phyloP scores from a whole-genome alignment of 1,140 invertebrate species.

The Cryptotermes secundus region DNA sequence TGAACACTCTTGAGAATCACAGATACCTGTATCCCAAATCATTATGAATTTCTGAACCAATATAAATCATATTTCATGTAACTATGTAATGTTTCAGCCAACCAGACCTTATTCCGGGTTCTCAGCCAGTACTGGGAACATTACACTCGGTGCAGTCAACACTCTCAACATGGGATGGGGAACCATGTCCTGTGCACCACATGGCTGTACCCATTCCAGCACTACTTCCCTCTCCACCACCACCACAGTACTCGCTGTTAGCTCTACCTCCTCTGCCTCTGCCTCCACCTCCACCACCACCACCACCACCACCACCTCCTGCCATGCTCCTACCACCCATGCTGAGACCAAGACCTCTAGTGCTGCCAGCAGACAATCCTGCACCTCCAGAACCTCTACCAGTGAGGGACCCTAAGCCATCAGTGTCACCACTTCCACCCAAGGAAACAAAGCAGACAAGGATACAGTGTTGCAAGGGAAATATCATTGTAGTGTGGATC shows the following conservation, averaged over 20 bases:
- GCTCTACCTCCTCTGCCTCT: background rate
- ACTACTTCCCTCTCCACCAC: slow-evolving; percentile 3
- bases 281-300: background rate
- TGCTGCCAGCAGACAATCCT: slow-evolving; percentile 24
- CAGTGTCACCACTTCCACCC: slow-evolving; percentile 26
- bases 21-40: no score
- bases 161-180: slow-evolving; percentile 32
- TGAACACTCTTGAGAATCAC: no score
- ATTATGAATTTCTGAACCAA: no score
- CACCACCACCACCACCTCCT: background rate
- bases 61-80: no score
- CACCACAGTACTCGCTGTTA: slow-evolving; percentile 6
- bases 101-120: background rate
- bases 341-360: slow-evolving; percentile 32
- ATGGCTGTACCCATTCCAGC: background rate
- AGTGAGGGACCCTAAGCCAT: slow-evolving; percentile 29
- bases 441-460: background rate
- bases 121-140: slow-evolving; percentile 22
- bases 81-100: background rate
- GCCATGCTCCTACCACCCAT: slow-evolving; percentile 32
- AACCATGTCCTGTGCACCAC: slow-evolving; percentile 34
- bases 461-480: slow-evolving; percentile 27
- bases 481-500: slow-evolving; percentile 34
- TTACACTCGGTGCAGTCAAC: slow-evolving; percentile 23
- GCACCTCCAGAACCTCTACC: slow-evolving; percentile 31